Conservation (phyloP, 2,797 vertebrate genomes). For the Phataginus tetradactyla region DNA sequence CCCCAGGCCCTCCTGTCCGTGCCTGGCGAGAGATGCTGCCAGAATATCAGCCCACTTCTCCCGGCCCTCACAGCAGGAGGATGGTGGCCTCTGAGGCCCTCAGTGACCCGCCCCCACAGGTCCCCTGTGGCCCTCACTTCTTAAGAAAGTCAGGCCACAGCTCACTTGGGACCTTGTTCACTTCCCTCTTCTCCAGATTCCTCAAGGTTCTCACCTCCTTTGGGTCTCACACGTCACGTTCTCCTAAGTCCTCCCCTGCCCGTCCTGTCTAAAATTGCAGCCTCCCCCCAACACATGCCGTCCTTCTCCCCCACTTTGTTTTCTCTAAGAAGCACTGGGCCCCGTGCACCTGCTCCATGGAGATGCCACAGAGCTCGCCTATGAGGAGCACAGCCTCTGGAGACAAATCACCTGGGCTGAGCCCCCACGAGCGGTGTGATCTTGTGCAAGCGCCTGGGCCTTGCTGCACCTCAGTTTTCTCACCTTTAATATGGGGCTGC, state of each 20-base stretch:
- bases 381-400: too few relatives aligned
- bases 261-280: neutral
- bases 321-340: neutral
- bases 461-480: neutral
- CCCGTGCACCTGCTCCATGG: neutral
- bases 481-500: neutral
- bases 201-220: neutral
- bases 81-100: too few relatives aligned
- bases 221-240: neutral
- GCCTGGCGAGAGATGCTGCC: neutral
- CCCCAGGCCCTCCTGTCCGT: neutral
- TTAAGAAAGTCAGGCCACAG: neutral
- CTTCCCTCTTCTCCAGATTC: neutral
- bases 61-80: neutral
- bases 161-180: neutral
- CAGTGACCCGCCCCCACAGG: too few relatives aligned
- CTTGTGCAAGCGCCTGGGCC: neutral
- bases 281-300: neutral
- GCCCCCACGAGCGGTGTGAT: neutral
- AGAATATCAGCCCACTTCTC: neutral
- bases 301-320: neutral
- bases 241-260: neutral
- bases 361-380: neutral
- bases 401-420: neutral
- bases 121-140: neutral